Conservation (phyloP, 2,888 invertebrate species). For the Eurytoma adleriae region DNA sequence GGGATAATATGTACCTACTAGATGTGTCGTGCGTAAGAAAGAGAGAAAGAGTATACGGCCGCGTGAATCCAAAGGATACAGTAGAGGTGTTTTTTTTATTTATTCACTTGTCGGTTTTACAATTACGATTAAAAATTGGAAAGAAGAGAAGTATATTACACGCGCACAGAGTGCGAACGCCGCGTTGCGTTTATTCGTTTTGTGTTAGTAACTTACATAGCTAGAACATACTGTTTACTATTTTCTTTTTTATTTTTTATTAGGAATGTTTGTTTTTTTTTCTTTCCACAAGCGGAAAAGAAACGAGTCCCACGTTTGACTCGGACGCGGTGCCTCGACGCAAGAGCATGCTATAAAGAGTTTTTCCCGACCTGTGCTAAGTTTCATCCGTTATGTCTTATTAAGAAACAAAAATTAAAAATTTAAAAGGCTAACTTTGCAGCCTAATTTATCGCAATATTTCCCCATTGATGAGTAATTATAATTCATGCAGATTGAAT, state of each 20-base stretch:
- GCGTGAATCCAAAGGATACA: slow-evolving; percentile 60
- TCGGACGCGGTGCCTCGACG: slow-evolving; percentile 70
- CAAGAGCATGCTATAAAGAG: slow-evolving; percentile 60
- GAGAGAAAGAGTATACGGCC: slow-evolving; percentile 55
- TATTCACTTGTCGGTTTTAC: slow-evolving; percentile 69
- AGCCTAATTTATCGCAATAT: too few relatives aligned
- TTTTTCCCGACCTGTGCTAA: slow-evolving; percentile 60
- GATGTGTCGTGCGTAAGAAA: slow-evolving; percentile 25
- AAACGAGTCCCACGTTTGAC: slow-evolving; percentile 66
- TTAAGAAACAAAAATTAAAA: background rate
- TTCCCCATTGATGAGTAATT: too few relatives aligned
- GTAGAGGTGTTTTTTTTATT: slow-evolving; percentile 69
- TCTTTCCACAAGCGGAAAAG: slow-evolving; percentile 46
- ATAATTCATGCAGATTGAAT: too few relatives aligned
- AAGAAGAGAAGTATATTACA: slow-evolving; percentile 49
- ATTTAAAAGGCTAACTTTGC: too few relatives aligned
- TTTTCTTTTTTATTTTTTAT: slow-evolving; percentile 70
- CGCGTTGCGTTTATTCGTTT: slow-evolving; percentile 48
- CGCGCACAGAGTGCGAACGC: slow-evolving; percentile 36
- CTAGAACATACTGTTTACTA: slow-evolving; percentile 65
- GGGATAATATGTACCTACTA: background rate
- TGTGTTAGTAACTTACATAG: slow-evolving; percentile 57
- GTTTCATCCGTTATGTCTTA: slow-evolving; percentile 58
- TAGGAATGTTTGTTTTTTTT: slow-evolving; percentile 51
- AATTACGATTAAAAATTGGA: slow-evolving; percentile 30